Evolutionary conservation across 37 sponge, comb jelly and placozoan species (phyloP), one percentile per base, ranked within the genome.

Genomic region (Dysidea cf. avara): DNA sequence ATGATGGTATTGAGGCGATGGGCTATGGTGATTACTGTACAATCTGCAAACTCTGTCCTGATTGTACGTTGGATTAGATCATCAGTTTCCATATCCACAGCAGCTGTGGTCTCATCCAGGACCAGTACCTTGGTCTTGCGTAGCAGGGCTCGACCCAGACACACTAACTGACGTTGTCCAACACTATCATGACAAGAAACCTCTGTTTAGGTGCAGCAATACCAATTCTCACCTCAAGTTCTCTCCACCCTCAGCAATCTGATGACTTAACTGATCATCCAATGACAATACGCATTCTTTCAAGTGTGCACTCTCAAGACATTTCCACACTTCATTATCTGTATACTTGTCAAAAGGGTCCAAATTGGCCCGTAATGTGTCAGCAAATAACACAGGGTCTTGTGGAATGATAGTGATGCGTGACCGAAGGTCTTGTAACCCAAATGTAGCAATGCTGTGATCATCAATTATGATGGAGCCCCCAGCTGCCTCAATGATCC

Each of bases 51-150:
- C 66, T 84, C 84, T 1, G 63, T 81, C 9, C 93, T 68, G 56
- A 98, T 98, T 58, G 99, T 98, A 64, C 83, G 86, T 80, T 98
- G 99, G 56, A 98, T 94, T 46, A 95, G 68, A 49, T 83, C 91
- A 76, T 94, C 99, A 1, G 99, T 98, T 79, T 98, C 99, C 75
- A 98, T 80, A 57, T 98, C 99, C 13, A 95, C 94, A 14, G 99
- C 96, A 52, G 96, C 99, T 39, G 96, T 97, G 29, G 99, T 96
- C 59, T 97, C 99, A 53, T 97, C 99, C 78, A 94, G 64, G 29
- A 97, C 93, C 32, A 97, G 80, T 20, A 97, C 88, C 82, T 94
- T 88, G 58, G 93, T 91, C 79, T 94, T 91, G 21, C 93, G 78
- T 56, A 97, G 81, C 30, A 97, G 89, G 50, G 99, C 99, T 51